Percentiles rank a stretch among this genome's conserved stretches.
phyloP scores from a whole-genome alignment of 2,888 invertebrate species.

The Netelia virgata region DNA sequence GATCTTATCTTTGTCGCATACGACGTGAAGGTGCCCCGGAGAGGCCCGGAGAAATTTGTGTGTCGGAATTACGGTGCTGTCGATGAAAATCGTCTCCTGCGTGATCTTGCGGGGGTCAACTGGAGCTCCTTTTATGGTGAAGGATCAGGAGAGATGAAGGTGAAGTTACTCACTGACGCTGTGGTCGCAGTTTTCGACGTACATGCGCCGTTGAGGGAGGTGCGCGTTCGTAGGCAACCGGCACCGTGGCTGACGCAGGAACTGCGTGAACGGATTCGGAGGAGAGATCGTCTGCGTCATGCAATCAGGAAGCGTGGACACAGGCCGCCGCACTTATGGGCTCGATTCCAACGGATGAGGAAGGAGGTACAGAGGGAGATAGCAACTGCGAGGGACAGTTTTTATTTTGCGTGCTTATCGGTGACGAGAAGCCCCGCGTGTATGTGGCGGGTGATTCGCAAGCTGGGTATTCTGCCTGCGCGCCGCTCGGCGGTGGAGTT shows the following conservation, averaged over 20 bases:
- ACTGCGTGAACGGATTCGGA: neutral
- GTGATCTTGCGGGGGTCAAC: neutral
- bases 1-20: neutral
- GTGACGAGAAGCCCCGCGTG: neutral
- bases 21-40: no score
- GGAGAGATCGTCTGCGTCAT: neutral
- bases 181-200: neutral
- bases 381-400: neutral
- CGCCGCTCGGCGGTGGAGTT: neutral
- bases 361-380: neutral
- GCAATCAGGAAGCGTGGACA: no score
- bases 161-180: neutral
- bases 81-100: neutral
- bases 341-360: neutral
- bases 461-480: neutral
- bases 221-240: neutral
- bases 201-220: neutral
- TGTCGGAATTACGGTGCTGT: neutral
- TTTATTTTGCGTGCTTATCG: neutral
- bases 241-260: neutral
- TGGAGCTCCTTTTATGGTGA: neutral
- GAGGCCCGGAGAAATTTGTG: neutral
- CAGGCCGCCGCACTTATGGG: neutral
- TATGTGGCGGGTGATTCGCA: neutral
- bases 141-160: no score